A percentile compares a stretch with the other conserved stretches of the same genome.
phyloP scores from a whole-genome alignment of 2,113 vertebrate species.

The Macheiramphus alcinus region DNA sequence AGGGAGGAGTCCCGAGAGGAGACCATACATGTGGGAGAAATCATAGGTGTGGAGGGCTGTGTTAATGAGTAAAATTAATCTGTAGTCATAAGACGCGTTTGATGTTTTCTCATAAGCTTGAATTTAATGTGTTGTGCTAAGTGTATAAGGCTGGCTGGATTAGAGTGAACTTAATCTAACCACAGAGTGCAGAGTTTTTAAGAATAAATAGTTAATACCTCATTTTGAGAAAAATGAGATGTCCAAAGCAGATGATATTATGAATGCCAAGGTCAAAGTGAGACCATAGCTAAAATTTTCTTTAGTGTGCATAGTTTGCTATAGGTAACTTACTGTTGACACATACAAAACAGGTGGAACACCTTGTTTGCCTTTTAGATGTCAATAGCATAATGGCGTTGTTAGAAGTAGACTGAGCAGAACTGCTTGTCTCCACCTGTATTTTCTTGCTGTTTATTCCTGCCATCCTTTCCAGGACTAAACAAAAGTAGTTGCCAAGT shows the following conservation, averaged over 20 bases:
- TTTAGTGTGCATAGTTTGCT: neutral
- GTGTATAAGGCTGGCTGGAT: neutral
- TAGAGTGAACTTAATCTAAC: neutral
- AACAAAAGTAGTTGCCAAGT: neutral
- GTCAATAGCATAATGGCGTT: neutral
- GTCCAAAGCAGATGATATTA: neutral
- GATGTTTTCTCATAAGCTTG: neutral
- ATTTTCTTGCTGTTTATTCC: neutral
- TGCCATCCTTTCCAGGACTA: neutral
- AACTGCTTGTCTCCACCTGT: neutral
- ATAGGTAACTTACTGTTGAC: neutral
- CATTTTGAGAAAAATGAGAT: neutral
- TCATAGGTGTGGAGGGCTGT: neutral
- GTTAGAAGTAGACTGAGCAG: neutral
- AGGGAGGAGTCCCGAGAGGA: neutral
- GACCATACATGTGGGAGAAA: rapidly evolving
- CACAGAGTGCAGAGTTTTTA: neutral
- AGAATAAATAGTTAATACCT: neutral
- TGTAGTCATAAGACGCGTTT: neutral
- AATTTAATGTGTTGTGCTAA: neutral
- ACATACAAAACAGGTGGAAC: neutral
- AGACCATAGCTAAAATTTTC: neutral
- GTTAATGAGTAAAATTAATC: neutral
- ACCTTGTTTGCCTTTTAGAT: neutral
- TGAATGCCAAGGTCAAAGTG: neutral